Base-by-base conservation (phyloP, 2,113 vertebrate species). In the Bucco capensis region DNA sequence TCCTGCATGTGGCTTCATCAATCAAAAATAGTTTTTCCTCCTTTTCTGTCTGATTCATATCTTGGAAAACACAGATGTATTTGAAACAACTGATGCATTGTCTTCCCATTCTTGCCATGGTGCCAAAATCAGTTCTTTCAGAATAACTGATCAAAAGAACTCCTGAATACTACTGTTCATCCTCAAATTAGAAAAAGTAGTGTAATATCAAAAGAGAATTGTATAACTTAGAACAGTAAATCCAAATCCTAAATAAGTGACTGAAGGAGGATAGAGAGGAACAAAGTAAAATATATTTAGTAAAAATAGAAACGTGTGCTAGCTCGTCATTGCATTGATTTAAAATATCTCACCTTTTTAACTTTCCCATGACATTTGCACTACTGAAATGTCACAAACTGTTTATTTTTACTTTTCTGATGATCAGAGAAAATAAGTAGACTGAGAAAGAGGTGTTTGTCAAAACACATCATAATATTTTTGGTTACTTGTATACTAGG, bases 351-450 rank as follows among this genome's bases (percentile, higher is more conserved):
- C 51, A 53, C 25, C 14, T 49, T 94, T 92, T 77, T 21, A 74
- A 57, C 16, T 91, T 86, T 78, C 31, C 33, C 19, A 38, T 77
- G 83, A 56, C 21, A 30, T 78, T 94, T 92, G 38, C 46, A 28
- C 11, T 60, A 19, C 40, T 74, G 51, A 79, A 92, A 78, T 61
- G 50, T 67, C 72, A 65, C 42, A 72, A 78, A 65, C 10, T 14
- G 65, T 86, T 93, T 93, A 49, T 73, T 92, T 86, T 70, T 40
- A 64, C 50, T 57, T 91, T 89, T 74, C 47, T 88, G 31, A 60
- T 40, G 22, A 67, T 89, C 71, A 67, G 44, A 78, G 81, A 83
- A 89, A 72, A 66, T 65, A 66, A 78, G 15, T 49, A 82, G 54
- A 53, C 21, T 57, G 40, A 50, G 31, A 77, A 86, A 44, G 46